phyloP scores from a whole-genome alignment of 1,140 invertebrate genomes.

The Helicoverpa armigera region DNA sequence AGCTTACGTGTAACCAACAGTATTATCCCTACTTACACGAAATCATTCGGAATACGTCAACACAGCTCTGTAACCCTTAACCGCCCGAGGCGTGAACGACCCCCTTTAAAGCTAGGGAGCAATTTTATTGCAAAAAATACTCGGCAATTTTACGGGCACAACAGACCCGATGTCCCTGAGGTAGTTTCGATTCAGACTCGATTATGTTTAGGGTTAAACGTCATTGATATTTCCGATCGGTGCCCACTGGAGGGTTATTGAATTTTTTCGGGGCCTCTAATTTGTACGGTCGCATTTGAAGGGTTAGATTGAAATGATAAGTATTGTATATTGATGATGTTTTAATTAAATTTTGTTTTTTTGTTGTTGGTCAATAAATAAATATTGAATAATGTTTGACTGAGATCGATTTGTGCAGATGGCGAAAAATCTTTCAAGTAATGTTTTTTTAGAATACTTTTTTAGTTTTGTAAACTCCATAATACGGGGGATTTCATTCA shows the following conservation, averaged over 20 bases:
- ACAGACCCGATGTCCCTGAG: conserved; percentile 80
- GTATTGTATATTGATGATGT: conserved; percentile 74
- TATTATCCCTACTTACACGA: conserved; percentile 54
- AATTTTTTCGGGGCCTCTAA: conserved; percentile 76
- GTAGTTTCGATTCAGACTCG: conserved; percentile 83
- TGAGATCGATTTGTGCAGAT: conserved; percentile 28
- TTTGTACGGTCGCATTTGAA: conserved; percentile 78
- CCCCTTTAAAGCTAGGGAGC: conserved; percentile 78
- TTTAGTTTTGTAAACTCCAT: too few species aligned
- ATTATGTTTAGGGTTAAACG: conserved; percentile 86
- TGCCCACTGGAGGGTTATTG: conserved; percentile 77
- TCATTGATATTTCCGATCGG: conserved; percentile 83
- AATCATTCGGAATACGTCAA: conserved; percentile 55
- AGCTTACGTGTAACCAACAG: conserved; percentile 41
- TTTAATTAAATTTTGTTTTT: conserved; percentile 69
- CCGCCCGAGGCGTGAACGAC: conserved; percentile 62
- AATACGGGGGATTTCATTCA: too few species aligned
- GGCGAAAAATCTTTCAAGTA: background rate
- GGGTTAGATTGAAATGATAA: conserved; percentile 71
- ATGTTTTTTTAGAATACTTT: background rate
- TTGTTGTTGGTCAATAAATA: conserved; percentile 34
- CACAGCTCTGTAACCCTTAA: conserved; percentile 61
- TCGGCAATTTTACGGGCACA: conserved; percentile 81
- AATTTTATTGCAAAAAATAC: conserved; percentile 84
- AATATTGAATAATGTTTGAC: conserved; percentile 36